Evolutionary conservation across 2,113 vertebrate species (phyloP).

Genomic region (Dicaeum eximium): DNA sequence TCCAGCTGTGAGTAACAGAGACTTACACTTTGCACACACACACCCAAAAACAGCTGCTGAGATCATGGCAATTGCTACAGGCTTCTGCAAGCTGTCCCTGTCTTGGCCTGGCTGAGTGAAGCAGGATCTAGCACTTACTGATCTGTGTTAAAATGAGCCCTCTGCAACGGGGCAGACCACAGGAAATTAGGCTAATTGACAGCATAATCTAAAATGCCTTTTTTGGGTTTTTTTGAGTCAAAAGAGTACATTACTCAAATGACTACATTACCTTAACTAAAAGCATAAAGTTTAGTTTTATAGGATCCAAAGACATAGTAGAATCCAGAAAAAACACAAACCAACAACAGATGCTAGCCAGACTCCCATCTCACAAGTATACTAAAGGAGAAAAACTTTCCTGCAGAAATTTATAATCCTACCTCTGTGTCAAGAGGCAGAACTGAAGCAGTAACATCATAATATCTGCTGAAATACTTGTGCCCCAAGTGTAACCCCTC

Average conservation of each 20-base stretch:
- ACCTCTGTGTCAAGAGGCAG: background rate
- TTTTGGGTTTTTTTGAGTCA: background rate
- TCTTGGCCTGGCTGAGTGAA: background rate
- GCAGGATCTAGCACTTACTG: background rate
- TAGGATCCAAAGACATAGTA: background rate
- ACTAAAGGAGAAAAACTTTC: background rate
- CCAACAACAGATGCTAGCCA: background rate
- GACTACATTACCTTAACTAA: background rate
- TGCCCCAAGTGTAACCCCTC: background rate
- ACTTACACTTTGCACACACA: background rate
- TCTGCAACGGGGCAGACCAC: background rate
- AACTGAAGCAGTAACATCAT: background rate
- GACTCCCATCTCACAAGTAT: background rate
- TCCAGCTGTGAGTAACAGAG: background rate
- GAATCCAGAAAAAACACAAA: background rate
- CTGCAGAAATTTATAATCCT: background rate
- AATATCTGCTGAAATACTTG: background rate
- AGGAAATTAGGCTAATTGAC: background rate
- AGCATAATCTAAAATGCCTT: background rate
- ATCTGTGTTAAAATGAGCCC: background rate
- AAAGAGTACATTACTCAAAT: background rate
- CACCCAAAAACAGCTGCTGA: background rate
- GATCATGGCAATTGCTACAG: rapidly evolving
- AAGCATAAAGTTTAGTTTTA: background rate
- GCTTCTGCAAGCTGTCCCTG: background rate